phyloP scores from a whole-genome alignment of 2,113 vertebrate genomes.

The Arvicanthis niloticus region DNA sequence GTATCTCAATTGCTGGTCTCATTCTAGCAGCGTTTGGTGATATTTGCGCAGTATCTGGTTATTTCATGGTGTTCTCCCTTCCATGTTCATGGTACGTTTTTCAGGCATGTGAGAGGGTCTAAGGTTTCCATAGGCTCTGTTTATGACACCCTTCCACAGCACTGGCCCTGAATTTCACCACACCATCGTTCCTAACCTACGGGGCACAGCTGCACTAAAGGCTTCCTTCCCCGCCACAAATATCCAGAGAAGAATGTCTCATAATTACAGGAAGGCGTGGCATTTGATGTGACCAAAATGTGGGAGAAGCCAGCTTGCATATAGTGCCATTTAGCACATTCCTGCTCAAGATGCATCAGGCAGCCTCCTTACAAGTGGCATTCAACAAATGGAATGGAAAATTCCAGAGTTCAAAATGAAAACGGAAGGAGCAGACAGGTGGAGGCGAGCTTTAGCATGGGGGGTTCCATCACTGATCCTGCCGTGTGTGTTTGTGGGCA shows the following conservation, averaged over 20 bases:
- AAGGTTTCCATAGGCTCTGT: not conserved
- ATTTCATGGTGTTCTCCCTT: not conserved
- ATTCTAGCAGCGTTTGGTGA: not conserved
- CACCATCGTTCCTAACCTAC: not conserved
- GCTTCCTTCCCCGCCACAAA: not conserved
- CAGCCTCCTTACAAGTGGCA: not conserved
- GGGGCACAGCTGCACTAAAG: constrained; percentile 5
- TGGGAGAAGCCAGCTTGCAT: constrained; percentile 38
- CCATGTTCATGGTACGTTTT: not conserved
- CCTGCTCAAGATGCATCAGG: constrained; percentile 21
- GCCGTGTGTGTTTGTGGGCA: not conserved
- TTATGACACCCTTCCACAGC: not conserved
- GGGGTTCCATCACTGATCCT: not conserved
- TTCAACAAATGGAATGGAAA: constrained; percentile 59
- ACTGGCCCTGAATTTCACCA: not conserved
- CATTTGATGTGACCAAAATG: constrained; percentile 7
- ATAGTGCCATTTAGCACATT: constrained; percentile 30
- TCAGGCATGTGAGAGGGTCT: not conserved
- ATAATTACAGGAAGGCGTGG: constrained; percentile 46
- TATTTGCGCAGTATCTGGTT: not conserved
- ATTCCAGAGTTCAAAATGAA: constrained; percentile 56
- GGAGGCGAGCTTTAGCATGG: not conserved
- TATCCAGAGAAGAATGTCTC: constrained; percentile 44
- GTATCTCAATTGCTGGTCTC: not conserved
- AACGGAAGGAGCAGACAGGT: not conserved